Base-by-base conservation (phyloP, 2,888 invertebrate species). In the Hyposoter dolosus region DNA sequence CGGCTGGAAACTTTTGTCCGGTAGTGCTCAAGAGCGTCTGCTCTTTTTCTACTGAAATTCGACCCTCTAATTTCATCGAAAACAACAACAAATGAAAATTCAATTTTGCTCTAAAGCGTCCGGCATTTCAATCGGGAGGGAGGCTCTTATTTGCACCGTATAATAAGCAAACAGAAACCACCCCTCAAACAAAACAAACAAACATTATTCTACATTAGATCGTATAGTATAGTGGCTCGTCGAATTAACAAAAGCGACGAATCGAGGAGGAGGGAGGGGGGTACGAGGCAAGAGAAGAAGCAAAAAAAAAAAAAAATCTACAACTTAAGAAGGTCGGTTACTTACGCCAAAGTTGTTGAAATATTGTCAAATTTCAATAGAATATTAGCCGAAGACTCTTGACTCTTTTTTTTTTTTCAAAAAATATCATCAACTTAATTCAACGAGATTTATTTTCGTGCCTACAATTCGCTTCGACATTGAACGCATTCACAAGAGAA, bases 1-100 rank as follows among this genome's bases (percentile, higher is more conserved):
- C 82, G 98, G 98, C 87, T 98, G 98, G 98, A 96, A 97, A 91
- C 95, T 98, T 89, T 95, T 98, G 84, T 98, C 98, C 1, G 97
- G 97, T 86, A 97, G 97, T 84, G 98, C 98, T 85, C 98, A 98
- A 92, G 98, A 98, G 94, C 96, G 98, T 93, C 95, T 98, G 91
- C 95, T 98, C 90, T 98, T 98, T 95, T 98, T 98, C 95, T 98
- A 98, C 95, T 98, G 94, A 95, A 82, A 75, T 76, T 86, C 53
- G 50, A 82, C 79, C 76, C 60, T 76, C 43, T 72, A 43, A 74
- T 69, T 74, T 75, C 68, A 78, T 68, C 12, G 19, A 63, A 43
- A 45, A 43, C 7, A 79, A 60, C 45, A 45, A 53, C 17, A 72
- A 19, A 82, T 78, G 69, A 60, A 75, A 80, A 79, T 68, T 77